These are phyloP conservation scores for Pteronura brasiliensis DNA, from an alignment of 2,113 vertebrate species.

Conservation along the genomic window DNA sequence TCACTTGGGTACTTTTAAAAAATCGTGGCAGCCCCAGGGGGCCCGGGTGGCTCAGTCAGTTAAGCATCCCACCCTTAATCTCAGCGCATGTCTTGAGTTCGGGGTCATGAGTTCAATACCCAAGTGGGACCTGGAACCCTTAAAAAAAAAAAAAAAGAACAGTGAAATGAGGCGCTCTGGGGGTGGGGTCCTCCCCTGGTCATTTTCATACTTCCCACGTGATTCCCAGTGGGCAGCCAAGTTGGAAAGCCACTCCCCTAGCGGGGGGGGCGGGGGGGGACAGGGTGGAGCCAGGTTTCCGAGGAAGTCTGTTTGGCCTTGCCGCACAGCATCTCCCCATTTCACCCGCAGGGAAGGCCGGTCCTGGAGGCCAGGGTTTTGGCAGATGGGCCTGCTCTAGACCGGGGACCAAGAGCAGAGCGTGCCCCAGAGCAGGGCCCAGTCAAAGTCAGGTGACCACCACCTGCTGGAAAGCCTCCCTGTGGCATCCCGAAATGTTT, in stretches of 20 bases:
- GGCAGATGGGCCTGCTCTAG: not conserved
- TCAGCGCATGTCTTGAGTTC: not conserved
- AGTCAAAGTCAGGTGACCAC: not conserved
- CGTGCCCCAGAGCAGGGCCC: not conserved
- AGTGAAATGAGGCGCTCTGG: not conserved
- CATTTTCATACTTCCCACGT: not conserved
- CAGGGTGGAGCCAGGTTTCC: not conserved
- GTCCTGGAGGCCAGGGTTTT: not conserved
- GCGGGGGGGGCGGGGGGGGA: too few species aligned
- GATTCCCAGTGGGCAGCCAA: not conserved
- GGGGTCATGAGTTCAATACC: not conserved
- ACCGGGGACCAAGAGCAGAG: not conserved
- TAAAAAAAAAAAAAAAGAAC: not conserved
- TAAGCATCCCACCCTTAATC: not conserved
- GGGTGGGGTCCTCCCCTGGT: accelerated
- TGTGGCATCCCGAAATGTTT: not conserved
- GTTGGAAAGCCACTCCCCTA: not conserved
- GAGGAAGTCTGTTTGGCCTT: too few species aligned
- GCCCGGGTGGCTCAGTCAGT: not conserved
- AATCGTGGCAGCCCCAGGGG: too few species aligned
- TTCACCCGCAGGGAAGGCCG: accelerated
- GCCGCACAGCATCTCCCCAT: accelerated
- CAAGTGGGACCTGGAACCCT: not conserved
- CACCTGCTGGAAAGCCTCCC: not conserved
- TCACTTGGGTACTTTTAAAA: not conserved